These are phyloP conservation scores for Mionectes olivaceus DNA, from an alignment of 2,797 vertebrate species.

Conservation along the genomic window DNA sequence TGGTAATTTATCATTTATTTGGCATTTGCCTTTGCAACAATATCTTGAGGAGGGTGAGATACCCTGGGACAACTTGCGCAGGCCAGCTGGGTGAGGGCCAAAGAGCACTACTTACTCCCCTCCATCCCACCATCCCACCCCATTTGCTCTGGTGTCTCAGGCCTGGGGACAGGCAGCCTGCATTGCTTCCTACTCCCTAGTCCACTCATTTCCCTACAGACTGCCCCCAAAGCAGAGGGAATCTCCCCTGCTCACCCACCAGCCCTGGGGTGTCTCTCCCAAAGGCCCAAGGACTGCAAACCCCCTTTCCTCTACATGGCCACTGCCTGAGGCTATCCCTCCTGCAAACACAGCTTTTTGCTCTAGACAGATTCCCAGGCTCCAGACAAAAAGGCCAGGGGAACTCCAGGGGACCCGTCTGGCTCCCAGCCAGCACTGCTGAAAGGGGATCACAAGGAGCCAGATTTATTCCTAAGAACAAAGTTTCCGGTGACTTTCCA, in stretches of 20 bases:
- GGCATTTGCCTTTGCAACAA: not conserved
- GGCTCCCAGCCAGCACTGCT: slow-evolving; percentile 37
- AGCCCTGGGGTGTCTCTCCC: not conserved
- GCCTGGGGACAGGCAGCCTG: not conserved
- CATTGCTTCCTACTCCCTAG: not conserved
- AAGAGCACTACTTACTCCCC: not conserved
- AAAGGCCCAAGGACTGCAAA: not conserved
- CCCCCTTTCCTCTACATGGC: not conserved
- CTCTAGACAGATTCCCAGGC: slow-evolving; percentile 59
- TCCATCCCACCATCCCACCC: not conserved
- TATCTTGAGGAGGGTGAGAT: not conserved
- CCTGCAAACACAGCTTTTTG: not conserved
- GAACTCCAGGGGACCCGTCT: slow-evolving; percentile 4
- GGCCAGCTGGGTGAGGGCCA: not conserved
- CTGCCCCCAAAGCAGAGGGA: not conserved
- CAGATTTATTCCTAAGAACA: slow-evolving; percentile 41
- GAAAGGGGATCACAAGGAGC: slow-evolving; percentile 44
- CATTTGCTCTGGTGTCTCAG: not conserved
- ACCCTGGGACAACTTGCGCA: not conserved
- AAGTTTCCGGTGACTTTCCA: slow-evolving; percentile 41
- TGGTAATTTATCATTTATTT: not conserved
- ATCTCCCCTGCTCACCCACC: not conserved
- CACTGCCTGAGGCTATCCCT: not conserved
- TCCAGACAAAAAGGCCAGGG: slow-evolving; percentile 42
- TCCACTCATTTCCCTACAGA: rapidly evolving